phyloP scores from a whole-genome alignment of 2,888 invertebrate species.

The Limnephilus lunatus region DNA sequence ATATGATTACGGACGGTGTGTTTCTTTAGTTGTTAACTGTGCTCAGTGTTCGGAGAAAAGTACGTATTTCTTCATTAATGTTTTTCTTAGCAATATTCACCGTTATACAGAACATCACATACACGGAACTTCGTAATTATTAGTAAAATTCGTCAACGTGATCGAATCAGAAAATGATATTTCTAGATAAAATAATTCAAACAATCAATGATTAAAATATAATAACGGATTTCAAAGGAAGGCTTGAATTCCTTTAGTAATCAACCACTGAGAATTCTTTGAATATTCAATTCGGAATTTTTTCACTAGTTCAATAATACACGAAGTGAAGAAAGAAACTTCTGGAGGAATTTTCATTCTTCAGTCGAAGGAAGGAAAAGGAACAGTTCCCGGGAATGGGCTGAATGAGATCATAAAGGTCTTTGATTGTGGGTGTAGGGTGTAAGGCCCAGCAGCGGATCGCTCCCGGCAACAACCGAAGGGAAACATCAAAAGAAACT shows the following conservation, averaged over 20 bases:
- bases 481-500: slow-evolving; percentile 52
- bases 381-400: slow-evolving; percentile 43
- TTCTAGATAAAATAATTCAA: neutral
- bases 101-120: neutral
- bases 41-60: neutral
- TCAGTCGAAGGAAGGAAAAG: slow-evolving; percentile 14
- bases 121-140: neutral
- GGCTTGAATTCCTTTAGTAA: neutral
- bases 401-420: slow-evolving; percentile 36
- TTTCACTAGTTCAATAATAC: slow-evolving; percentile 11
- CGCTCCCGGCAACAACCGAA: slow-evolving; percentile 24
- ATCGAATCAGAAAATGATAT: neutral
- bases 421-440: slow-evolving; percentile 38
- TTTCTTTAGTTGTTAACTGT: slow-evolving; percentile 22
- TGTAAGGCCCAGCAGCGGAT: neutral
- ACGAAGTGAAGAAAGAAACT: slow-evolving; percentile 25
- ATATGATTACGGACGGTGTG: slow-evolving; percentile 60
- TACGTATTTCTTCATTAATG: neutral
- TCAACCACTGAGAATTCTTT: neutral
- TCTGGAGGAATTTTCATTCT: slow-evolving; percentile 34
- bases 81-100: neutral
- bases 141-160: neutral
- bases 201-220: neutral
- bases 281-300: neutral
- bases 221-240: neutral